Conservation (phyloP, 2,888 invertebrate species). For the Chrysodeixis includens region DNA sequence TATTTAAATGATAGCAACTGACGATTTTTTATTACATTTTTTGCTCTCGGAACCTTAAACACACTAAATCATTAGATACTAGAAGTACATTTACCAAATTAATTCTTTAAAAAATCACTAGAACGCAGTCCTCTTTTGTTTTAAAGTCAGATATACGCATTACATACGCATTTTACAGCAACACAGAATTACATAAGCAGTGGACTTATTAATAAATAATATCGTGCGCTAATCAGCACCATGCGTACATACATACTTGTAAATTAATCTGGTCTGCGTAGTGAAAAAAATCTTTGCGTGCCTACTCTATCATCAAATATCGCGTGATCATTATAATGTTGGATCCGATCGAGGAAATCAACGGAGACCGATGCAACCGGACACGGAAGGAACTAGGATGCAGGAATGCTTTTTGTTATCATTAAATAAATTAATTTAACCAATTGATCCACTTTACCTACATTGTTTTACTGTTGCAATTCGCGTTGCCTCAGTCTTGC, state of each 20-base stretch:
- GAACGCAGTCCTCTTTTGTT: too few relatives aligned
- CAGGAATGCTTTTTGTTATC: slow-evolving; percentile 27
- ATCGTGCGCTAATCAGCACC: slow-evolving; percentile 17
- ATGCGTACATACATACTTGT: slow-evolving; percentile 39
- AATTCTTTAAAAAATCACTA: too few relatives aligned
- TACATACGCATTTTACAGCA: not conserved
- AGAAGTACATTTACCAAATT: too few relatives aligned
- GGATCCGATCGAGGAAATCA: slow-evolving; percentile 50
- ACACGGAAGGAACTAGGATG: slow-evolving; percentile 50
- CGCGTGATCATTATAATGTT: slow-evolving; percentile 44
- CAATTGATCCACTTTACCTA: slow-evolving; percentile 13
- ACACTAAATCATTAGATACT: too few relatives aligned
- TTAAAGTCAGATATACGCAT: not conserved
- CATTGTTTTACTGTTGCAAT: slow-evolving; percentile 11
- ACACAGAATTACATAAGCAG: not conserved
- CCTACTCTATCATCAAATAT: slow-evolving; percentile 28
- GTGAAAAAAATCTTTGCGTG: slow-evolving; percentile 48
- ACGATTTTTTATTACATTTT: too few relatives aligned
- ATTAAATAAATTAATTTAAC: slow-evolving; percentile 26
- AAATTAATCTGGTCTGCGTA: slow-evolving; percentile 28
- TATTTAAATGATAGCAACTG: too few relatives aligned
- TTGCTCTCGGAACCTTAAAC: too few relatives aligned
- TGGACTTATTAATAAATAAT: slow-evolving; percentile 7
- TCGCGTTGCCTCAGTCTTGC: slow-evolving; percentile 41
- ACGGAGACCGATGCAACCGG: slow-evolving; percentile 42